Base-by-base conservation (phyloP, 2,113 vertebrate species). In the Psephotus haematonotus region DNA sequence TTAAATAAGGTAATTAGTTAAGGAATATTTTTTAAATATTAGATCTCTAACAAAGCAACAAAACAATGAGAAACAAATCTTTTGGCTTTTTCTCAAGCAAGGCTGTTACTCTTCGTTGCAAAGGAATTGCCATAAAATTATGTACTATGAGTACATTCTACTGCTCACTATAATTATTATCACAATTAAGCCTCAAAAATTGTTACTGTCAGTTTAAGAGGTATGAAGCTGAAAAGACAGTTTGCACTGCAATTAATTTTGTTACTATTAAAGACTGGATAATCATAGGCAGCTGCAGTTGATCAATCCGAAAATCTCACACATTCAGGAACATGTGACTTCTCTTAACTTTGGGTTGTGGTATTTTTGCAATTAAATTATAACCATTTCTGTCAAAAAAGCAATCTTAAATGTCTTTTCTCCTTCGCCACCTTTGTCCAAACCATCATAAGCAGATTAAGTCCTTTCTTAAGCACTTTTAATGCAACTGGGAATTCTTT, bases 161-260 rank as follows among this genome's bases (percentile, higher is more conserved):
- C 23, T 35, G 39, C 50, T 93, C 46, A 28, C 90, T 94, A 60
- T 94, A 96, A 96, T 94, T 95, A 90, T 4, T 5, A 74, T 50
- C 67, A 83, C 68, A 95, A 97, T 77, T 93, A 93, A 88, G 87
- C 23, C 71, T 82, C 94, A 82, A 49, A 93, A 96, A 83, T 78
- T 90, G 71, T 92, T 92, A 57, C 82, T 81, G 71, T 75, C 59
- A 81, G 25, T 91, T 94, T 70, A 90, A 33, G 43, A 88, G 53
- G 63, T 49, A 74, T 46, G 27, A 93, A 83, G 39, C n/a, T 90
- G 64, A 81, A 94, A 88, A 72, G 39, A 65, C 31, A 80, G 71
- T 80, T 90, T 92, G 52, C 44, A 62, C 10, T 79, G 41, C 37
- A 64, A 69, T 4, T 4, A 35, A 37, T 87, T 95, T 90, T 4